These are phyloP conservation scores for Drosophila sulfurigaster DNA, from an alignment of 1,140 invertebrate genomes.

Conservation along the genomic window DNA sequence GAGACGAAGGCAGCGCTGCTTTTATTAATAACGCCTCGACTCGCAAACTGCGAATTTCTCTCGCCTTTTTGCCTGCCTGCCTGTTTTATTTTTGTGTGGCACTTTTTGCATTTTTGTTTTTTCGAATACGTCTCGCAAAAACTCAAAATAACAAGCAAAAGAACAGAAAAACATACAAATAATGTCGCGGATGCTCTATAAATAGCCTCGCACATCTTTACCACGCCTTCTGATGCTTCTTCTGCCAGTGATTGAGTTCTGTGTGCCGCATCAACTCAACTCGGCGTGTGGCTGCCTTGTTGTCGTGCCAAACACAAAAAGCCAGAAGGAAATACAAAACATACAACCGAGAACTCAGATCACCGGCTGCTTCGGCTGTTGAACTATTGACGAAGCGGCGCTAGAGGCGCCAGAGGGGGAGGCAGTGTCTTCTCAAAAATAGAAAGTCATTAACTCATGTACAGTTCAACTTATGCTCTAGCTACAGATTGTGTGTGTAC, in stretches of 20 bases:
- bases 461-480: not conserved
- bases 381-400: slow-evolving; percentile 46
- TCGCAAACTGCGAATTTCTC: slow-evolving; percentile 33
- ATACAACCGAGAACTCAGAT: not conserved
- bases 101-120: slow-evolving; percentile 70
- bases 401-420: slow-evolving; percentile 7
- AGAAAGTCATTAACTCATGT: slow-evolving; percentile 28
- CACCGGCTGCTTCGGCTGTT: slow-evolving; percentile 37
- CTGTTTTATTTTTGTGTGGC: slow-evolving; percentile 45
- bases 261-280: slow-evolving; percentile 35
- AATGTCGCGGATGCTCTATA: slow-evolving; percentile 66
- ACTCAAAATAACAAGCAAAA: slow-evolving; percentile 18
- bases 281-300: slow-evolving; percentile 42
- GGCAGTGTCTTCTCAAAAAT: slow-evolving; percentile 41
- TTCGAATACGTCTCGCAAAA: slow-evolving; percentile 40
- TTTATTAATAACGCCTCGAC: slow-evolving; percentile 72
- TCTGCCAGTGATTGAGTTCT: slow-evolving; percentile 44
- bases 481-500: not conserved
- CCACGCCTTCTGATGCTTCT: slow-evolving; percentile 30
- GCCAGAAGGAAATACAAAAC: not conserved
- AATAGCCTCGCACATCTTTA: slow-evolving; percentile 57
- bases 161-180: slow-evolving; percentile 43
- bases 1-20: slow-evolving; percentile 70
- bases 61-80: slow-evolving; percentile 11
- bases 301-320: slow-evolving; percentile 19